Conservation (phyloP, 2,113 vertebrate species). For the Bothrops jararaca region DNA sequence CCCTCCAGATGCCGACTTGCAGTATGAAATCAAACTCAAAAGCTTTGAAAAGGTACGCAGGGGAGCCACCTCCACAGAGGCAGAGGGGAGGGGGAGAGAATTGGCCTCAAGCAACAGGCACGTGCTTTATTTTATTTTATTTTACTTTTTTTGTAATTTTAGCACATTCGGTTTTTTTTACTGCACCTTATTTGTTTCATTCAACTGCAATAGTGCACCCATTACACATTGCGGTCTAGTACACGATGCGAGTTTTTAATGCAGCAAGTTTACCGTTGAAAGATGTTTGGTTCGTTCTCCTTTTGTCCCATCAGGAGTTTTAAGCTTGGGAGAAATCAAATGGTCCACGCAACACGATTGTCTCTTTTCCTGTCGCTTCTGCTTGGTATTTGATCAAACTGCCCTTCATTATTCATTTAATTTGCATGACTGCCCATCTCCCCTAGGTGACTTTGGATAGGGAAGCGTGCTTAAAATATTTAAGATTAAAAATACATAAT, state of each 20-base stretch:
- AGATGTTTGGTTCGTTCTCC: background rate
- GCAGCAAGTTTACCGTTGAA: background rate
- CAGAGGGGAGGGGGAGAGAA: background rate
- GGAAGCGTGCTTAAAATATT: background rate
- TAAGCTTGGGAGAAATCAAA: background rate
- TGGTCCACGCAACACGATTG: background rate
- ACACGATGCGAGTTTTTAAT: background rate
- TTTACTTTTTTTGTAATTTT: background rate
- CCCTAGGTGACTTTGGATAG: background rate
- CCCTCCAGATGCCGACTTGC: constrained; percentile 80
- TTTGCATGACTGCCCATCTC: background rate
- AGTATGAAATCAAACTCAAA: constrained; percentile 87
- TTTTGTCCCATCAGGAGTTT: background rate
- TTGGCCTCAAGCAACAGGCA: background rate
- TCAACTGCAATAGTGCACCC: background rate
- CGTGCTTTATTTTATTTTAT: background rate
- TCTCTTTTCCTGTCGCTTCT: background rate
- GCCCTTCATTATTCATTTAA: background rate
- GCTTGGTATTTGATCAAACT: background rate
- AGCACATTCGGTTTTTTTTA: background rate
- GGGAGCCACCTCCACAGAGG: background rate
- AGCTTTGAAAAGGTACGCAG: constrained; percentile 90
- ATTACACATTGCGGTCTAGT: background rate
- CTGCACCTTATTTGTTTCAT: too few species aligned
- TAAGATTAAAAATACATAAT: background rate